Conservation (phyloP, 2,797 vertebrate species). For the Liasis olivaceus region DNA sequence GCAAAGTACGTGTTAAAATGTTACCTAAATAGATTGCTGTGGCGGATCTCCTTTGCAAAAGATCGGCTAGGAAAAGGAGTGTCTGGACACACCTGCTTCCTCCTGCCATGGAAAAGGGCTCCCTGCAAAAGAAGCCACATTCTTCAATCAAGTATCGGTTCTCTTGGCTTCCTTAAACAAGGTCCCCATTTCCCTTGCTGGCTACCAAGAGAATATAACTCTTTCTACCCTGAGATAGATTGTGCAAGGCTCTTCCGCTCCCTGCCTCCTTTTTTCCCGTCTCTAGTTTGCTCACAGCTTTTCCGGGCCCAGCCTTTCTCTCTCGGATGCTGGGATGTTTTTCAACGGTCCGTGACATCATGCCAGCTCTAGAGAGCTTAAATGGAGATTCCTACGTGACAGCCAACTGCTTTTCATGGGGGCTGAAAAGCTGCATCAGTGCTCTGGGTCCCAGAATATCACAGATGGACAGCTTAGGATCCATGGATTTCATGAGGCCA, state of each 20-base stretch:
- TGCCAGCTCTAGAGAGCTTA: not conserved
- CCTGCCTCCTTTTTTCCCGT: not conserved
- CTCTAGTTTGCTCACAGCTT: not conserved
- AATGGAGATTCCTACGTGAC: not conserved
- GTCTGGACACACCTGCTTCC: not conserved
- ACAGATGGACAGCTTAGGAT: not conserved
- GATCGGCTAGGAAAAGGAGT: not conserved
- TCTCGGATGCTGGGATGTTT: not conserved
- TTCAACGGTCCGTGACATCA: not conserved
- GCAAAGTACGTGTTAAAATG: not conserved
- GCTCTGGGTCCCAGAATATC: not conserved
- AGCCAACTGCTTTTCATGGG: not conserved
- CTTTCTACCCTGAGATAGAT: not conserved
- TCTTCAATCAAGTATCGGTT: not conserved
- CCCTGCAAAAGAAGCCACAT: not conserved
- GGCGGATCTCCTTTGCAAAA: not conserved
- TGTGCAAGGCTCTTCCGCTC: not conserved
- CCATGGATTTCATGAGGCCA: not conserved
- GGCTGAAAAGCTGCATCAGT: not conserved
- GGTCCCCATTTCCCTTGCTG: not conserved
- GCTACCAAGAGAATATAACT: not conserved
- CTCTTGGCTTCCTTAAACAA: not conserved
- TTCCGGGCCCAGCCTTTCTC: not conserved
- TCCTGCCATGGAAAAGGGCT: not conserved
- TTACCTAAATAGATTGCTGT: not conserved